Percentiles rank a stretch among this genome's conserved stretches.
phyloP scores from a whole-genome alignment of 2,888 invertebrate genomes.

The Yponomeuta malinellus region DNA sequence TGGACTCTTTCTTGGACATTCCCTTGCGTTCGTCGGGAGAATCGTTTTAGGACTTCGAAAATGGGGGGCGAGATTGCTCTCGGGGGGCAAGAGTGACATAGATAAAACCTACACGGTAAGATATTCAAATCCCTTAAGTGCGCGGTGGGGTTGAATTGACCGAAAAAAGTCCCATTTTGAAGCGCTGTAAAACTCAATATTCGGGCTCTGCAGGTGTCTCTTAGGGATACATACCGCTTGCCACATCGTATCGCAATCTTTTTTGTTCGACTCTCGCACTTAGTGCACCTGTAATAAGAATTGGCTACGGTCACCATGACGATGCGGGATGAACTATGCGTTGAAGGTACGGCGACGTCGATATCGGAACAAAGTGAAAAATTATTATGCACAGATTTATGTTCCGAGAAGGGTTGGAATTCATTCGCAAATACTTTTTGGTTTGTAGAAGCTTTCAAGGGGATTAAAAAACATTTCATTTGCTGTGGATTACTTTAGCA shows the following conservation, averaged over 20 bases:
- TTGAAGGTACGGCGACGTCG: constrained; percentile 22
- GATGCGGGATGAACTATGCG: too few relatives aligned
- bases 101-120: constrained; percentile 70
- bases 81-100: constrained; percentile 52
- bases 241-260: neutral
- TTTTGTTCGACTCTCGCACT: neutral
- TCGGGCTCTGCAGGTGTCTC: constrained; percentile 70
- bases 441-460: constrained; percentile 6
- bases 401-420: neutral
- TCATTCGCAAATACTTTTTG: constrained; percentile 4
- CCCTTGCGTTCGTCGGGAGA: constrained; percentile 31
- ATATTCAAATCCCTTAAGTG: constrained; percentile 76
- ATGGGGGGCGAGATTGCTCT: constrained; percentile 51
- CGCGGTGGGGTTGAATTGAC: constrained; percentile 72
- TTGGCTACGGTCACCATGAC: neutral
- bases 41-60: constrained; percentile 54
- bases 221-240: constrained; percentile 51
- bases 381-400: constrained; percentile 38
- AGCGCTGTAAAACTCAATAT: constrained; percentile 73
- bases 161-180: constrained; percentile 71
- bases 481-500: neutral
- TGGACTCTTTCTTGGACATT: neutral
- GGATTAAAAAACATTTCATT: neutral
- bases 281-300: neutral
- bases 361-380: constrained; percentile 34